A percentile compares a stretch with the other conserved stretches of the same genome.
phyloP scores from a whole-genome alignment of 2,888 invertebrate genomes.

The Drosophila robusta region DNA sequence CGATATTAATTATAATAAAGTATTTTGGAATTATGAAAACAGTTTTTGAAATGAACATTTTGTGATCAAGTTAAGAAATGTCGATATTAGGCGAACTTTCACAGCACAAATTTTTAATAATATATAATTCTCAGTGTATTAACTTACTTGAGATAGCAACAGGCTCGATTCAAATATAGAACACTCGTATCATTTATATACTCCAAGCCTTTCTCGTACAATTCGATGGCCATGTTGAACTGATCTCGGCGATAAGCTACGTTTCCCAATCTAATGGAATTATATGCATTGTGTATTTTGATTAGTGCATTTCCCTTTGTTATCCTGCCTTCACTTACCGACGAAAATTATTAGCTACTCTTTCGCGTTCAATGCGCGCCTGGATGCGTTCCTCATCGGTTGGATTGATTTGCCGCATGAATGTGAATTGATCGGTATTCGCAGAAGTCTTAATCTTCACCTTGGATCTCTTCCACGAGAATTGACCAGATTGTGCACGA shows the following conservation, averaged over 20 bases:
- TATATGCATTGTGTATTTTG: too few species aligned
- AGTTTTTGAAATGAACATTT: too few species aligned
- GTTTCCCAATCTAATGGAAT: constrained; percentile 45
- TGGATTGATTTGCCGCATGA: constrained; percentile 49
- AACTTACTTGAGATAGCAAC: constrained; percentile 57
- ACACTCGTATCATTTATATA: constrained; percentile 59
- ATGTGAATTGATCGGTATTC: constrained; percentile 41
- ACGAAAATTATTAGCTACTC: constrained; percentile 54
- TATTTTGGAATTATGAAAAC: too few species aligned
- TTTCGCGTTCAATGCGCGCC: constrained; percentile 28
- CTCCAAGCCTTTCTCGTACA: constrained; percentile 50
- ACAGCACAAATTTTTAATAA: too few species aligned
- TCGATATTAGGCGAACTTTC: too few species aligned
- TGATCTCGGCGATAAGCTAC: constrained; percentile 42
- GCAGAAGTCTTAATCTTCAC: fast-evolving
- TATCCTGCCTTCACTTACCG: constrained; percentile 5
- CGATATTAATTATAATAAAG: too few species aligned
- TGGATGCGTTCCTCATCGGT: constrained; percentile 12
- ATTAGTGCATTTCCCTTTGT: neutral
- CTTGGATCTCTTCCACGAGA: neutral
- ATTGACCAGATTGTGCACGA: neutral
- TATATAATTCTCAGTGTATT: too few species aligned
- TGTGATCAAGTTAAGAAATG: too few species aligned
- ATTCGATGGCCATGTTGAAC: constrained; percentile 30
- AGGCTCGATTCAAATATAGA: constrained; percentile 63